phyloP scores from a whole-genome alignment of 2,888 invertebrate species.

The Eupithecia subfuscata region DNA sequence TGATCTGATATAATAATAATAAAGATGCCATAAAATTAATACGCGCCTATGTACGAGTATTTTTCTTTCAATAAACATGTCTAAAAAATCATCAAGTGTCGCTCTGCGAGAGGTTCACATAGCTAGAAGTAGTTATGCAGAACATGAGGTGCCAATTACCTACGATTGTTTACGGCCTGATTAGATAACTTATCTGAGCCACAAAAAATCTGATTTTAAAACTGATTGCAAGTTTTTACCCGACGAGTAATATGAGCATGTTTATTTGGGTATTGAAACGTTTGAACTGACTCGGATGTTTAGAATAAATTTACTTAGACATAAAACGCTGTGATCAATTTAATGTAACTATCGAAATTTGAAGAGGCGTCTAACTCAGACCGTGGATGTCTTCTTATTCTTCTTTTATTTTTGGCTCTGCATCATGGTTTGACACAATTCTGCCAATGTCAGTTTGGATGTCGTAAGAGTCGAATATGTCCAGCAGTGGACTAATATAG shows the following conservation, averaged over 20 bases:
- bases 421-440: too few species aligned
- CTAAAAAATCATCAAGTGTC: background rate
- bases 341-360: background rate
- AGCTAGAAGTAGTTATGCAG: background rate
- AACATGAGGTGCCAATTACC: background rate
- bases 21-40: too few species aligned
- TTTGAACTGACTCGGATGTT: background rate
- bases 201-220: background rate
- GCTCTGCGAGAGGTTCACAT: too few species aligned
- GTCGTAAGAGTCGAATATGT: background rate
- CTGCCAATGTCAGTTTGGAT: too few species aligned
- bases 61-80: too few species aligned
- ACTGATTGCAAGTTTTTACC: background rate
- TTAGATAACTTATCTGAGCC: slow-evolving; percentile 2
- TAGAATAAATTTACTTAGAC: slow-evolving; percentile 1
- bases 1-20: background rate
- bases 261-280: background rate
- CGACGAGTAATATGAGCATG: background rate
- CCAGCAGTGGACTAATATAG: too few species aligned
- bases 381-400: background rate
- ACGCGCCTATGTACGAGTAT: too few species aligned
- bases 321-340: background rate
- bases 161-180: background rate
- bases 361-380: background rate
- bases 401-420: too few species aligned